These are phyloP conservation scores for Phalacrocorax pelagicus DNA, from an alignment of 2,113 vertebrate species.

Conservation along the genomic window DNA sequence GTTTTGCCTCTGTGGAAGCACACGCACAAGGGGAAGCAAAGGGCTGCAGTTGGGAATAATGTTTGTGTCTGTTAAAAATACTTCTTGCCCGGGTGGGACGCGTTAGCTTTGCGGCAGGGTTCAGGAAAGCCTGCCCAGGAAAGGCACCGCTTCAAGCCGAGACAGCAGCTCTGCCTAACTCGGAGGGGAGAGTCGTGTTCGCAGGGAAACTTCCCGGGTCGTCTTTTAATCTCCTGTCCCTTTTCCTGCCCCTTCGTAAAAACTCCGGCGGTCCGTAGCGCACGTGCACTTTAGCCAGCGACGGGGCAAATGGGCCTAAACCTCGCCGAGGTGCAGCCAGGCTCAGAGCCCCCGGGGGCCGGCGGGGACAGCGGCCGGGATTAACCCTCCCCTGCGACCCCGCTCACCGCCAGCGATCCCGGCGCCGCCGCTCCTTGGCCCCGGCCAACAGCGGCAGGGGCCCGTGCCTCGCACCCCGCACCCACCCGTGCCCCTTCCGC, in stretches of 20 bases:
- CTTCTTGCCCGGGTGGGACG: not conserved
- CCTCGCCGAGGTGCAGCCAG: not conserved
- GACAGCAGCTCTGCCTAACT: not conserved
- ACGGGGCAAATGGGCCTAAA: not conserved
- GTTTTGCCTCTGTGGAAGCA: not conserved
- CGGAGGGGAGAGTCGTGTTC: not conserved
- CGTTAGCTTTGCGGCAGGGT: not conserved
- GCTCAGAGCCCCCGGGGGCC: not conserved
- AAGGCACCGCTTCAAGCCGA: not conserved
- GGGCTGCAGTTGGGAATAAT: not conserved
- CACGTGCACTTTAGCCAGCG: not conserved
- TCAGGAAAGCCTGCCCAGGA: not conserved
- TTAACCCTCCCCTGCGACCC: not conserved
- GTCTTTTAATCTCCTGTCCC: not conserved
- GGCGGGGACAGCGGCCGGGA: not conserved
- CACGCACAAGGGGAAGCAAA: not conserved
- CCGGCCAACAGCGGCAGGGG: not conserved
- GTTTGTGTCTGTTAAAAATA: not conserved
- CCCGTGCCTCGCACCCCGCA: rapidly evolving
- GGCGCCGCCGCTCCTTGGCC: not conserved
- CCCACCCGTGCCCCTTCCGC: not conserved
- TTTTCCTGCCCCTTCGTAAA: not conserved
- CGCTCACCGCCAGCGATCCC: rapidly evolving
- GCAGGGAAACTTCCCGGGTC: not conserved
- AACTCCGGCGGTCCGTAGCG: not conserved